phyloP scores from a whole-genome alignment of 2,888 invertebrate genomes.

The Drosophila kambysellisi region DNA sequence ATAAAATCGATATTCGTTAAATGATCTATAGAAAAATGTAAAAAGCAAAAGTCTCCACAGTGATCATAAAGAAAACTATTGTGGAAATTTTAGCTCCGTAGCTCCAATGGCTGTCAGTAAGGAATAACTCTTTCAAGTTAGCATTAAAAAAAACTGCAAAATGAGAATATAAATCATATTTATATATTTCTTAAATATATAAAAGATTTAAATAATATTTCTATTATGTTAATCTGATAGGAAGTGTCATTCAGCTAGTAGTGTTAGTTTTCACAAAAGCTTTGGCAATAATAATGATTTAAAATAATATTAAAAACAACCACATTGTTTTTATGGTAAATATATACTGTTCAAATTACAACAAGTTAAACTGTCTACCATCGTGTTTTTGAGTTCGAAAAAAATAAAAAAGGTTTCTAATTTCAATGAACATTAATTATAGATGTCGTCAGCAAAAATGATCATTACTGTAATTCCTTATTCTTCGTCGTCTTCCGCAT shows the following conservation, averaged over 20 bases:
- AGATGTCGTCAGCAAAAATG: constrained; percentile 15
- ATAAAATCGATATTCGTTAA: too few species aligned
- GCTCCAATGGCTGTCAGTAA: not conserved
- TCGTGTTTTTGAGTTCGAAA: constrained; percentile 16
- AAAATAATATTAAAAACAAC: constrained; percentile 28
- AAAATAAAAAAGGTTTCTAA: constrained; percentile 7
- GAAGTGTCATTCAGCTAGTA: constrained; percentile 22
- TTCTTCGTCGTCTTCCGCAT: constrained; percentile 62
- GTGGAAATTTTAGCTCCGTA: not conserved
- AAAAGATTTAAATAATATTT: constrained; percentile 25
- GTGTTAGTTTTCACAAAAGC: constrained; percentile 23
- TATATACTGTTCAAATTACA: constrained; percentile 1
- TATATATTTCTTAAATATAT: constrained; percentile 41
- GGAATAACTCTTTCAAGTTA: not conserved
- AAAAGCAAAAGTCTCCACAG: not conserved
- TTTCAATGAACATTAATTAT: constrained; percentile 22
- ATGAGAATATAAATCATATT: constrained; percentile 21
- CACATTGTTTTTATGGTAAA: constrained; percentile 22
- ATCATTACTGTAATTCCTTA: constrained; percentile 12
- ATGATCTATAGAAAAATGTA: not conserved
- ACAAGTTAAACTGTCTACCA: constrained; percentile 7
- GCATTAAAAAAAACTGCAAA: not conserved
- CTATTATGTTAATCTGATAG: constrained; percentile 19
- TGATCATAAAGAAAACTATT: not conserved
- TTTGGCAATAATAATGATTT: constrained; percentile 10